A percentile compares a stretch with the other conserved stretches of the same genome.
Conservation (phyloP, 92 coral and sea anemone genomes). For the Porites rus region DNA sequence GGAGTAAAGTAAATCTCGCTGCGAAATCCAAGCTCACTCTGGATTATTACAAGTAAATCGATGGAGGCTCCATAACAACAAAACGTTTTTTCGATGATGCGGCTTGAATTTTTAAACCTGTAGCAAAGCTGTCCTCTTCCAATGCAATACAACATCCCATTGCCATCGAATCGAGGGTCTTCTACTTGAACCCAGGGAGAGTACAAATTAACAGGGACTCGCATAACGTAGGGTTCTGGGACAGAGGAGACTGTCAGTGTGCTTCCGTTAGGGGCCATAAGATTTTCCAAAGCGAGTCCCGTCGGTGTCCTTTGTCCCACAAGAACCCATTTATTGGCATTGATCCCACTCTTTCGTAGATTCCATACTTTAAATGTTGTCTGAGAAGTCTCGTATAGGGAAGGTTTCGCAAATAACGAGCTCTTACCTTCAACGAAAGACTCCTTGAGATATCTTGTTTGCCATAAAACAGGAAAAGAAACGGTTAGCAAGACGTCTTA, state of each 20-base stretch:
- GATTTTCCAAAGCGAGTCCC: constrained; percentile 61
- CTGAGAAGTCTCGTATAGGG: constrained; percentile 32
- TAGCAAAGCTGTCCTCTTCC: constrained; percentile 59
- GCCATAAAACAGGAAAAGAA: not conserved
- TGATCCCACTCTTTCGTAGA: constrained; percentile 12
- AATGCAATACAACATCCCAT: constrained; percentile 17
- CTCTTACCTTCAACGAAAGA: constrained; percentile 5
- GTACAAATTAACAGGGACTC: constrained; percentile 53
- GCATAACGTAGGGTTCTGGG: constrained; percentile 37
- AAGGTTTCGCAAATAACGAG: constrained; percentile 41
- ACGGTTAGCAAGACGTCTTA: not conserved
- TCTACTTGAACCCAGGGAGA: constrained; percentile 62
- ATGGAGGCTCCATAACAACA: constrained; percentile 67
- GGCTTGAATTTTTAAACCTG: constrained; percentile 18
- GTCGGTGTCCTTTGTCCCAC: constrained; percentile 66
- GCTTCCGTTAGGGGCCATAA: constrained; percentile 30
- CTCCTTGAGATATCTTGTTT: constrained; percentile 29
- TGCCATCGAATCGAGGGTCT: constrained; percentile 5
- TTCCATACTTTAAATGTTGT: constrained; percentile 55
- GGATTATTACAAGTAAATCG: constrained; percentile 60
- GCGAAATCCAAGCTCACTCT: constrained; percentile 51
- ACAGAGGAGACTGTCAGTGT: constrained; percentile 24
- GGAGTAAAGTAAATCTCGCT: constrained; percentile 59
- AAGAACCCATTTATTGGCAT: constrained; percentile 46
- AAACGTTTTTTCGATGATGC: constrained; percentile 8